Base-by-base conservation (phyloP, 37 sponge, comb jelly and placozoan genomes). In the Cliona cf. orientalis region DNA sequence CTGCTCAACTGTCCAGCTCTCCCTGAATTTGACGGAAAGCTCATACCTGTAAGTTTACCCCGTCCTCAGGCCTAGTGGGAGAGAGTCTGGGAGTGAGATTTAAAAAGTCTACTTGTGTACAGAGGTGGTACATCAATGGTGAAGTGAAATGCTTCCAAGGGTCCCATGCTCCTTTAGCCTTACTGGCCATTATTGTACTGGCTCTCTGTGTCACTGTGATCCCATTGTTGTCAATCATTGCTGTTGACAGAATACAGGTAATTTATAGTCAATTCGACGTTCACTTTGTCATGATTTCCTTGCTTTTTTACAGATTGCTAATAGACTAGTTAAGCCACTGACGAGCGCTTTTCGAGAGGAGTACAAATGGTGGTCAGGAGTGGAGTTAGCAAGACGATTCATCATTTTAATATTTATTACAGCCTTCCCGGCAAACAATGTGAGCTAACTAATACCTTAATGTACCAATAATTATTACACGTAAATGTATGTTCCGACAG, bases 51-150 rank as follows among this genome's bases (percentile, higher is more conserved):
- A 2, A 72, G 72, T 72, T 11, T 29, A 25, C 31, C 32, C 56
- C 0, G 1, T 26, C 5, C 6, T 31, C 1, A n/a, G n/a, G n/a
- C n/a, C n/a, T n/a, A n/a, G n/a, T n/a, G n/a, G n/a, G n/a, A n/a
- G n/a, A n/a, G n/a, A n/a, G n/a, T n/a, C n/a, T n/a, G n/a, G n/a
- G n/a, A n/a, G n/a, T n/a, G n/a, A n/a, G n/a, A n/a, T n/a, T n/a
- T n/a, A n/a, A n/a, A n/a, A n/a, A n/a, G n/a, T n/a, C n/a, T n/a
- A n/a, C n/a, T n/a, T n/a, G n/a, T n/a, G n/a, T 2, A 19, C 61
- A 87, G 88, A 41, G 77, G 21, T 88, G 88, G 88, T 75, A 75
- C 44, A 56, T 80, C 46, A 58, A 66, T 69, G 88, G 88, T 4
- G 43, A 65, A 44, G 44, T 80, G 26, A 56, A 68, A 34, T 88